Evolutionary conservation across 92 coral and sea anemone genomes (phyloP).

Genomic region (Epizoanthus stellaris): DNA sequence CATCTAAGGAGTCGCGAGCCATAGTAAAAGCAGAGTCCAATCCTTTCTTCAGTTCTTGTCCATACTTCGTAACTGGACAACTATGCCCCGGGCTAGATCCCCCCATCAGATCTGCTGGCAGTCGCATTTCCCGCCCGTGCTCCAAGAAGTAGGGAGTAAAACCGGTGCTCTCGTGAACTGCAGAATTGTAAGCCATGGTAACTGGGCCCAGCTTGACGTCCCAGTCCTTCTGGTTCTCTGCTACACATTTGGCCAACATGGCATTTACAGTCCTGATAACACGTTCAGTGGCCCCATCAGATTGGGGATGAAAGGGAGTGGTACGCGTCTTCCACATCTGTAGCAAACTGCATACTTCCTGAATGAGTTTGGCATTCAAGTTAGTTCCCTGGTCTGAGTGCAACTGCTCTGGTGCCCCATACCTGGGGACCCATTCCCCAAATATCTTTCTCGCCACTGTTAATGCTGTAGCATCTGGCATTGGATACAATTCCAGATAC

Average conservation of each 20-base stretch:
- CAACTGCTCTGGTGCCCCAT: conserved; percentile 49
- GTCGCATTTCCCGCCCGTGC: conserved; percentile 30
- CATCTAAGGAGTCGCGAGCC: conserved; percentile 33
- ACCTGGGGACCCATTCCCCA: conserved; percentile 34
- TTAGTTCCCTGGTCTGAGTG: conserved; percentile 37
- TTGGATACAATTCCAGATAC: conserved; percentile 29
- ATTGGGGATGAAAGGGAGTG: conserved; percentile 24
- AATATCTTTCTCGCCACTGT: conserved; percentile 41
- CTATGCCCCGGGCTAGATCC: neutral
- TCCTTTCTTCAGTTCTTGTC: conserved; percentile 24
- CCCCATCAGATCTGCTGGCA: conserved; percentile 33
- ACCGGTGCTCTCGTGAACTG: conserved; percentile 33
- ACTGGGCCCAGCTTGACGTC: conserved; percentile 8
- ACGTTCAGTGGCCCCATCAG: conserved; percentile 16
- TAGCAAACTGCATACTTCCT: conserved; percentile 13
- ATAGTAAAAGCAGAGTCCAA: conserved; percentile 33
- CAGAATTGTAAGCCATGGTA: conserved; percentile 9
- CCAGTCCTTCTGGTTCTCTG: conserved; percentile 24
- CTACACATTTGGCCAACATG: conserved; percentile 5
- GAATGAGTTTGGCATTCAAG: conserved; percentile 19
- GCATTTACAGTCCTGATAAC: conserved; percentile 34
- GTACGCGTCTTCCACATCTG: conserved; percentile 43
- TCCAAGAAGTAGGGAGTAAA: conserved; percentile 46
- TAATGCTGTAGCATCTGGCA: conserved; percentile 9
- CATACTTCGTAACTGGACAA: neutral